Evolutionary conservation across 2,113 vertebrate genomes (phyloP).

Genomic region (Epinephelus cyanopodus): DNA sequence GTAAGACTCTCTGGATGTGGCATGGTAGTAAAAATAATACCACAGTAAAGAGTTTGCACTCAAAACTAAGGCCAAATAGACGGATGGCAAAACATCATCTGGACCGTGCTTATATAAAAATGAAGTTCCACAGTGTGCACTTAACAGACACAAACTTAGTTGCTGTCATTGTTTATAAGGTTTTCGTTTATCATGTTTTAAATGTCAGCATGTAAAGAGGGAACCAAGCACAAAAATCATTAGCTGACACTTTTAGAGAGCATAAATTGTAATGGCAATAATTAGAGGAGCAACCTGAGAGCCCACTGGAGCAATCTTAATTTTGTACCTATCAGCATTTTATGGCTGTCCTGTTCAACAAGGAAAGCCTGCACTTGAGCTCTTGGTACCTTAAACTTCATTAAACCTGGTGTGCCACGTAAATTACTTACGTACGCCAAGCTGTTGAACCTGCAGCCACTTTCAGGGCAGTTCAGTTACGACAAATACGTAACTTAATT

Average conservation of each 20-base stretch:
- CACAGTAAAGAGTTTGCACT: neutral
- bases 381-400: neutral
- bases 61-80: neutral
- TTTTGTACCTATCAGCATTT: neutral
- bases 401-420: neutral
- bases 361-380: neutral
- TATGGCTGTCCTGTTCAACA: too few species aligned
- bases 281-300: neutral
- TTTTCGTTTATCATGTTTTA: neutral
- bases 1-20: constrained; percentile 41
- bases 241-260: neutral
- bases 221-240: neutral
- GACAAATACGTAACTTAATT: constrained; percentile 50
- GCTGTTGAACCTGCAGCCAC: neutral
- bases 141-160: neutral
- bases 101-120: neutral
- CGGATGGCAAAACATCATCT: neutral
- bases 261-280: neutral
- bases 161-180: neutral
- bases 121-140: neutral
- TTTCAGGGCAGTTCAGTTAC: constrained; percentile 29
- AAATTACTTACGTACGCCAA: neutral
- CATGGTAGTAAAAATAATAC: constrained; percentile 30
- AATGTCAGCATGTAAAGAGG: too few species aligned
- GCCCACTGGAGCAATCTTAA: neutral